Conservation (phyloP, 2,797 vertebrate species). For the Columba guinea region DNA sequence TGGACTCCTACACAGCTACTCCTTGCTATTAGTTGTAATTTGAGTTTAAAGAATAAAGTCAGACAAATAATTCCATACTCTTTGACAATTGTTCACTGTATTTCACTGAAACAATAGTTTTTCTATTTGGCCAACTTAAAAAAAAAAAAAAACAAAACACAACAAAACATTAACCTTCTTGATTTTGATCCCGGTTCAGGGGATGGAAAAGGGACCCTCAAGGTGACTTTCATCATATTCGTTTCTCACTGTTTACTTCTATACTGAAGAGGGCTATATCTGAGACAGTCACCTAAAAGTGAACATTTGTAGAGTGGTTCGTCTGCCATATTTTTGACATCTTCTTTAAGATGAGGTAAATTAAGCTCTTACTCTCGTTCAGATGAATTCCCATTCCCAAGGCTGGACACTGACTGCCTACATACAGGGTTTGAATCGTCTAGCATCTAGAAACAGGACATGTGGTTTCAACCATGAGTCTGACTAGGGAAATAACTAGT, state of each 20-base stretch:
- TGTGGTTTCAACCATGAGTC: not conserved
- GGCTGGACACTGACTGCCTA: not conserved
- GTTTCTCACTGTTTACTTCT: not conserved
- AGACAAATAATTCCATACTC: not conserved
- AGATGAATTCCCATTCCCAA: not conserved
- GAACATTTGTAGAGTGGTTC: not conserved
- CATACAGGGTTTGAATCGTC: not conserved
- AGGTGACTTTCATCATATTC: not conserved
- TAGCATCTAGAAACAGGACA: not conserved
- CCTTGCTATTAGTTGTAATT: not conserved
- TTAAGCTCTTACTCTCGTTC: not conserved
- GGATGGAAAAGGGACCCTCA: not conserved
- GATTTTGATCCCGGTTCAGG: not conserved
- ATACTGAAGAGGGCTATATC: not conserved
- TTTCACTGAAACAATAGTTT: not conserved
- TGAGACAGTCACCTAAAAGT: not conserved
- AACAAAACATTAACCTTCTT: not conserved
- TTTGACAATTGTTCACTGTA: not conserved
- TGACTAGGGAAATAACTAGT: not conserved
- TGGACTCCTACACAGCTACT: not conserved
- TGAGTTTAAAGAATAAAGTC: not conserved
- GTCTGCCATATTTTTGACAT: not conserved
- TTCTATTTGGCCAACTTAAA: not conserved
- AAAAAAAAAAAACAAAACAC: not conserved
- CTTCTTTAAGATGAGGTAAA: not conserved